Percentiles rank a stretch among this genome's conserved stretches.
These are phyloP conservation scores for Tortrix viridana DNA, from an alignment of 2,888 invertebrate genomes.

Conservation along the genomic window DNA sequence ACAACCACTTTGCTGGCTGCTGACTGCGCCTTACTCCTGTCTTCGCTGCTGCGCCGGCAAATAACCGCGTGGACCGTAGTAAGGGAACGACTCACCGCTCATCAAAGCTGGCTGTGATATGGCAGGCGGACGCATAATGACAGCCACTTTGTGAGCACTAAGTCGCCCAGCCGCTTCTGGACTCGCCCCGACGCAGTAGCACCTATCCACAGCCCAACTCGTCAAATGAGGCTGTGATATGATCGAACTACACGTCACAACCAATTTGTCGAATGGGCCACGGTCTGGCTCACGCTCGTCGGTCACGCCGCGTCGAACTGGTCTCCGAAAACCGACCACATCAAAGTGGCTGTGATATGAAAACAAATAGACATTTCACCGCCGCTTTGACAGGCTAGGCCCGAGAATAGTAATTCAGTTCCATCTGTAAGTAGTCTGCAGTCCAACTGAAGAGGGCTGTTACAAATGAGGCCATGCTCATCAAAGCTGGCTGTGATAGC, in stretches of 20 bases:
- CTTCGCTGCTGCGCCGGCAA: slow-evolving; percentile 4
- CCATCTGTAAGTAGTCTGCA: slow-evolving; percentile 26
- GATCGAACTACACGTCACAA: slow-evolving; percentile 88
- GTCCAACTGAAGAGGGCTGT: slow-evolving; percentile 41
- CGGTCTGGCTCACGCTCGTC: slow-evolving; percentile 47
- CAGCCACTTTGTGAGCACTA: slow-evolving; percentile 96
- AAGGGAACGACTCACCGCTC: slow-evolving; percentile 85
- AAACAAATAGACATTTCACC: slow-evolving; percentile 88
- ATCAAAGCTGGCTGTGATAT: slow-evolving; percentile 99
- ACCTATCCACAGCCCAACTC: slow-evolving; percentile 88
- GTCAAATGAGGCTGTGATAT: slow-evolving; percentile 99
- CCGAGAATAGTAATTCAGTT: slow-evolving; percentile 63
- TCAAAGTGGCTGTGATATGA: slow-evolving; percentile 99
- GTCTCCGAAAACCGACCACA: slow-evolving; percentile 88
- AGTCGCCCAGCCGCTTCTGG: slow-evolving; percentile 45
- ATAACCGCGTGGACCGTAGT: slow-evolving; percentile 4
- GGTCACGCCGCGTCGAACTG: slow-evolving; percentile 36
- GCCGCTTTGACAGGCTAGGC: slow-evolving; percentile 93
- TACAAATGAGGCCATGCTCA: slow-evolving; percentile 89
- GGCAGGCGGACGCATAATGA: slow-evolving; percentile 88
- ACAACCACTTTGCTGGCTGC: slow-evolving; percentile 93
- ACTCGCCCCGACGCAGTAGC: slow-evolving; percentile 46
- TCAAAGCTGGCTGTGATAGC: slow-evolving; percentile 98
- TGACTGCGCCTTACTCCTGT: slow-evolving; percentile 38
- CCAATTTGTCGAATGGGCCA: slow-evolving; percentile 90